phyloP scores from a whole-genome alignment of 2,113 vertebrate genomes.

The Pelmatolapia mariae region DNA sequence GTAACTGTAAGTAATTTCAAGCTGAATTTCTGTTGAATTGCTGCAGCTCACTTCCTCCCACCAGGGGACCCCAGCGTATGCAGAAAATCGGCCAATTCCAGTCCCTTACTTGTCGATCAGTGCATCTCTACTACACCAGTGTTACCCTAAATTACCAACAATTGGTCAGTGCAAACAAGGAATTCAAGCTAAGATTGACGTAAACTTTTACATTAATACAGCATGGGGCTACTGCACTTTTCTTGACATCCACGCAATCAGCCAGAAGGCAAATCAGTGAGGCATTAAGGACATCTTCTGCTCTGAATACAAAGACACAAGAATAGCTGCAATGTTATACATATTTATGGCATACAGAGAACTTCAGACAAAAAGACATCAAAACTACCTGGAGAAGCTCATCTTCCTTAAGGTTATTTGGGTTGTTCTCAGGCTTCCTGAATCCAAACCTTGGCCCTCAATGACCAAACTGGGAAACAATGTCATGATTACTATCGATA shows the following conservation, averaged over 20 bases:
- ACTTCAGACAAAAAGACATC: not conserved
- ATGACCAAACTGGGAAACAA: not conserved
- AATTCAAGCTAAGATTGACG: not conserved
- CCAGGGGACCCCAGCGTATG: not conserved
- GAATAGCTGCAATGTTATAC: not conserved
- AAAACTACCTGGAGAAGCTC: not conserved
- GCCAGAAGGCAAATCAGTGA: not conserved
- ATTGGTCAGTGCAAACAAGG: not conserved
- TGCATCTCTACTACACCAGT: not conserved
- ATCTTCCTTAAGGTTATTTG: not conserved
- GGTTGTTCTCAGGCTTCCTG: not conserved
- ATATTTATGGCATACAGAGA: not conserved
- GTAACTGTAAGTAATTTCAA: not conserved
- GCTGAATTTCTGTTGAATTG: not conserved
- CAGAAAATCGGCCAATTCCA: not conserved
- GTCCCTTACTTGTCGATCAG: not conserved
- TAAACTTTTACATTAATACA: not conserved
- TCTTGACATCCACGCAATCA: not conserved
- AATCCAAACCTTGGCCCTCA: not conserved
- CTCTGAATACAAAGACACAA: not conserved
- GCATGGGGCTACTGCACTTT: not conserved
- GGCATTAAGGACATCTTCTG: not conserved
- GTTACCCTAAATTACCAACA: not conserved
- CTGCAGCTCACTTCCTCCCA: not conserved
- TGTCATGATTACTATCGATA: not conserved